Conservation (phyloP, 2,888 invertebrate species). For the Thera obeliscata region DNA sequence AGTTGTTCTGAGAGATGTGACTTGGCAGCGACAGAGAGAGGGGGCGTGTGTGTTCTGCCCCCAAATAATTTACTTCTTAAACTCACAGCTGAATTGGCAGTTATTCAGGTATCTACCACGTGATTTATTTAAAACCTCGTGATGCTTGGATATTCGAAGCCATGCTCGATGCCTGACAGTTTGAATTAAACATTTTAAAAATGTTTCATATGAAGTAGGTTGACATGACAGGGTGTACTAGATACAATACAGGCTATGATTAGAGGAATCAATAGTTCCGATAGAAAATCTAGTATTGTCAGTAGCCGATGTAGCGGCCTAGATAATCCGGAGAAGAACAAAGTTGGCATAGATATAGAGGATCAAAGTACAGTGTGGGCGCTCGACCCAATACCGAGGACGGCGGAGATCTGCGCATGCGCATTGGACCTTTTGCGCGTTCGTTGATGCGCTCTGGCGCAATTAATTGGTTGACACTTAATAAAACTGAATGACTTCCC, state of each 20-base stretch:
- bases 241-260: constrained; percentile 35
- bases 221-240: constrained; percentile 15
- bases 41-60: not conserved
- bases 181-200: constrained; percentile 10
- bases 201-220: constrained; percentile 11
- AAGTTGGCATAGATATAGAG: constrained; percentile 81
- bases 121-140: constrained; percentile 31
- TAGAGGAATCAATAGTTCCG: constrained; percentile 50
- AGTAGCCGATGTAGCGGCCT: constrained; percentile 68
- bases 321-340: constrained; percentile 78
- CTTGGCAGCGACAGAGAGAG: not conserved
- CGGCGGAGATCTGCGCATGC: constrained; percentile 67
- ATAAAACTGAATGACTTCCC: constrained; percentile 55
- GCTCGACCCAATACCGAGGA: constrained; percentile 79
- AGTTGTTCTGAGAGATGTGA: not conserved
- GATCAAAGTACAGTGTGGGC: constrained; percentile 83
- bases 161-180: constrained; percentile 6
- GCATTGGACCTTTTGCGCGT: constrained; percentile 69
- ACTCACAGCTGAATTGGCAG: constrained; percentile 47
- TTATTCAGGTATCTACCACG: constrained; percentile 28
- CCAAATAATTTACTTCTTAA: not conserved
- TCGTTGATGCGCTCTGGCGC: constrained; percentile 54
- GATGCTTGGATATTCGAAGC: constrained; percentile 12
- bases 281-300: constrained; percentile 60
- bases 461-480: constrained; percentile 58